A percentile compares a stretch with the other conserved stretches of the same genome.
Evolutionary conservation across 1,140 invertebrate genomes (phyloP).

Genomic region (Drosophila micromelanica): DNA sequence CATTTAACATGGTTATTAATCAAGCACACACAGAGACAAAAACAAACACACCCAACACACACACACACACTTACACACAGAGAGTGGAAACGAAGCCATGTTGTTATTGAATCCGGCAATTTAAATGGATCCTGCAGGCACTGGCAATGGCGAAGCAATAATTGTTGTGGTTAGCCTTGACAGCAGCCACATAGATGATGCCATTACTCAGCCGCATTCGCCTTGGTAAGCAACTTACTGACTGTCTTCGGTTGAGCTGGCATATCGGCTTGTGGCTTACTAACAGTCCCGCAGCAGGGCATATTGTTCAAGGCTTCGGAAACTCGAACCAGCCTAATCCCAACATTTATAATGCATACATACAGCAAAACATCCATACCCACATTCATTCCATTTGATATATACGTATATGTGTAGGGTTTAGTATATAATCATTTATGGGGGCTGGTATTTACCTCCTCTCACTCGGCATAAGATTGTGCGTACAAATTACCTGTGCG

Average conservation of each 20-base stretch:
- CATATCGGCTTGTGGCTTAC: constrained; percentile 34
- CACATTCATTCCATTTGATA: constrained; percentile 22
- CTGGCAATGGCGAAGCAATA: constrained; percentile 66
- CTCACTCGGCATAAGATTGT: constrained; percentile 28
- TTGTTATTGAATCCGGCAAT: constrained; percentile 73
- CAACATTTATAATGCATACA: constrained; percentile 70
- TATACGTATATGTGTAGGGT: not conserved
- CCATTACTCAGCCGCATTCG: constrained; percentile 67
- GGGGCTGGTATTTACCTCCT: constrained; percentile 3
- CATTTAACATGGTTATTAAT: constrained; percentile 75
- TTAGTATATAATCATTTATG: constrained; percentile 16
- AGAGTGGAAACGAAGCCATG: constrained; percentile 39
- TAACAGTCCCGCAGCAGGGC: constrained; percentile 35
- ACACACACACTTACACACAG: not conserved
- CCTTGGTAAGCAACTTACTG: constrained; percentile 27
- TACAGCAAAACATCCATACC: not conserved
- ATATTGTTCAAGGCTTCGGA: constrained; percentile 38
- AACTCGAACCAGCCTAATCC: constrained; percentile 61
- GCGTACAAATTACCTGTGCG: constrained; percentile 76
- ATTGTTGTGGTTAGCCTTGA: constrained; percentile 64
- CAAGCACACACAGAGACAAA: constrained; percentile 36
- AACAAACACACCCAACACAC: not conserved
- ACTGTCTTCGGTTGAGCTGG: constrained; percentile 21
- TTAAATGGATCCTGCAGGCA: constrained; percentile 65
- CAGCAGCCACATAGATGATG: constrained; percentile 35